These are phyloP conservation scores for Theristicus caerulescens DNA, from an alignment of 2,113 vertebrate genomes.

Conservation along the genomic window DNA sequence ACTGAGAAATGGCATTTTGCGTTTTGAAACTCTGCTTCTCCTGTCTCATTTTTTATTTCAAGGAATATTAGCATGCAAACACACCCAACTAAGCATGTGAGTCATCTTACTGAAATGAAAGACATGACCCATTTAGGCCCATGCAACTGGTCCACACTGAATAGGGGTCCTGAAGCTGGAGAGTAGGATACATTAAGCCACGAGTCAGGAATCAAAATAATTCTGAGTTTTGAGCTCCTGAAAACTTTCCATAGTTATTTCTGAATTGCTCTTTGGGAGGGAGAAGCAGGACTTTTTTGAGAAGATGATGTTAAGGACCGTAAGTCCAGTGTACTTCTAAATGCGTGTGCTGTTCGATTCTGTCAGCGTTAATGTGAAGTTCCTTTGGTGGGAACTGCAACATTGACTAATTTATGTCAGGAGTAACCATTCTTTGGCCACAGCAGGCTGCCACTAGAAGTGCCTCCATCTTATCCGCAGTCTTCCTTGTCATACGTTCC, in stretches of 20 bases:
- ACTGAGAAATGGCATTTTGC: neutral
- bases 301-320: neutral
- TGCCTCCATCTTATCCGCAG: neutral
- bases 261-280: neutral
- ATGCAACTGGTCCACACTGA: neutral
- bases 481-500: neutral
- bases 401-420: neutral
- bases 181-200: neutral
- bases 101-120: neutral
- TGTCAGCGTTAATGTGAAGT: neutral
- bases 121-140: neutral
- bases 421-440: neutral
- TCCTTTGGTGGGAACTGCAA: neutral
- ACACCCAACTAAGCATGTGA: neutral
- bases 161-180: neutral
- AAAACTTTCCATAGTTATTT: neutral
- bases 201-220: neutral
- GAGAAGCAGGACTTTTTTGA: neutral
- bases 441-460: neutral
- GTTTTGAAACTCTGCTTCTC: neutral
- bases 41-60: neutral
- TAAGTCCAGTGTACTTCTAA: neutral
- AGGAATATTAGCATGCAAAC: neutral
- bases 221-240: neutral
- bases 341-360: neutral